Evolutionary conservation across 1,140 invertebrate genomes (phyloP).

Genomic region (Polypedilum pembai): DNA sequence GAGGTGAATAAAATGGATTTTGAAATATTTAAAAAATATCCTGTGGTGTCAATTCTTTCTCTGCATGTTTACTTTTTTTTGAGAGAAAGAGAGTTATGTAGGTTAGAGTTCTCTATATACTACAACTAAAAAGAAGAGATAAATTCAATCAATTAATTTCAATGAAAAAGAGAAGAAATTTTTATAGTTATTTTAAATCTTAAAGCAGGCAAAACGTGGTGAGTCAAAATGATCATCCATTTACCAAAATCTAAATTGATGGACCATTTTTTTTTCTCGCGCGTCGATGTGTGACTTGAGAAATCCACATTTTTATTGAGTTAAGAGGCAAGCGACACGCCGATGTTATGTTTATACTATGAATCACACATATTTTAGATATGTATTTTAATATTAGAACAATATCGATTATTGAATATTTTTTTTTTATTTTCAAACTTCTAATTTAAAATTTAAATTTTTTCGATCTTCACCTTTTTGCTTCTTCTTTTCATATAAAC

Average conservation of each 20-base stretch:
- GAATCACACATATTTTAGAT: constrained; percentile 27
- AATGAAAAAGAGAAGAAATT: background rate
- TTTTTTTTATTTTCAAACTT: background rate
- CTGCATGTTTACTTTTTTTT: background rate
- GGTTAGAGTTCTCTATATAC: constrained; percentile 22
- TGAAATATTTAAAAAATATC: constrained; percentile 8
- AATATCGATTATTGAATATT: constrained; percentile 23
- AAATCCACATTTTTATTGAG: constrained; percentile 15
- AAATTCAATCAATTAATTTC: constrained; percentile 22
- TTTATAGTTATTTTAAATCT: too few relatives aligned
- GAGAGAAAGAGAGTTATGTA: background rate
- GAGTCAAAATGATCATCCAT: constrained; percentile 21
- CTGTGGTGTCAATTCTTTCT: background rate
- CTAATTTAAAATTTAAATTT: constrained; percentile 13
- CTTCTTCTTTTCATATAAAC: background rate
- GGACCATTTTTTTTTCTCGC: background rate
- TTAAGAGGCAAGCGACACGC: background rate
- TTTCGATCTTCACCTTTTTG: background rate
- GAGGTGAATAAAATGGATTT: constrained; percentile 20
- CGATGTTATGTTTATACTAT: constrained; percentile 10
- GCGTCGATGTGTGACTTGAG: background rate
- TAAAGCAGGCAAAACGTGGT: background rate
- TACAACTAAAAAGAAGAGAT: background rate
- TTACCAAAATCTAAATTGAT: constrained; percentile 24
- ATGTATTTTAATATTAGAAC: constrained; percentile 27